Base-by-base conservation (phyloP, 2,113 vertebrate species). In the Anarrhichthys ocellatus region DNA sequence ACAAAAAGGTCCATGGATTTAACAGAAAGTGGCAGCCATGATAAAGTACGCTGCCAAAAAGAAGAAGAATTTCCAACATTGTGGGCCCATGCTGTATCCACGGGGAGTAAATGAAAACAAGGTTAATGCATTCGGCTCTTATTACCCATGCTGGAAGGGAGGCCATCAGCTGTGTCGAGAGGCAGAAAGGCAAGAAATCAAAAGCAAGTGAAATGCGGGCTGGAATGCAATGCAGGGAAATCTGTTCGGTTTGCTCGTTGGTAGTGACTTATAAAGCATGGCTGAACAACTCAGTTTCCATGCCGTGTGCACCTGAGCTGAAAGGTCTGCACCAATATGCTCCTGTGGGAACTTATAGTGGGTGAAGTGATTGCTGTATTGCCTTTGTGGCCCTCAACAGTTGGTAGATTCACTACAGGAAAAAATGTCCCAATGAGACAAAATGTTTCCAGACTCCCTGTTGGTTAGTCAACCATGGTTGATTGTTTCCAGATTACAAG, bases 71-170 rank as follows among this genome's bases (percentile, higher is more conserved):
- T 87, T 89, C 75, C 79, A 69, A 91, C 83, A 83, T 82, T 67
- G 84, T 72, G 82, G 83, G 81, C 74, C 80, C 74, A 62, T 73
- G 88, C 78, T 80, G 77, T 54, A 90, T 92, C 93, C 92, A 90
- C 80, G 24, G 92, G 93, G 92, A 94, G 92, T 92, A 92, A 94
- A 94, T 94, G 94, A 95, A 95, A 95, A 95, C 93, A 93, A 94
- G 95, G 93, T 95, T 94, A 94, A 95, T 94, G 93, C 92, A 93
- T 94, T 94, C 92, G 48, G 78, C 91, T 93, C 88, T 93, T 91
- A 94, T 95, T 94, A 94, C 89, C 92, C 80, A 90, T 74, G 34
- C 89, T 87, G 82, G 91, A 90, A 88, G 88, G 92, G 90, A 91
- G 77, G 87, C 86, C 90, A 83, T 89, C 93, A 87, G 92, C 91